Base-by-base conservation (phyloP, 2,888 invertebrate genomes). In the Macaria notata region DNA sequence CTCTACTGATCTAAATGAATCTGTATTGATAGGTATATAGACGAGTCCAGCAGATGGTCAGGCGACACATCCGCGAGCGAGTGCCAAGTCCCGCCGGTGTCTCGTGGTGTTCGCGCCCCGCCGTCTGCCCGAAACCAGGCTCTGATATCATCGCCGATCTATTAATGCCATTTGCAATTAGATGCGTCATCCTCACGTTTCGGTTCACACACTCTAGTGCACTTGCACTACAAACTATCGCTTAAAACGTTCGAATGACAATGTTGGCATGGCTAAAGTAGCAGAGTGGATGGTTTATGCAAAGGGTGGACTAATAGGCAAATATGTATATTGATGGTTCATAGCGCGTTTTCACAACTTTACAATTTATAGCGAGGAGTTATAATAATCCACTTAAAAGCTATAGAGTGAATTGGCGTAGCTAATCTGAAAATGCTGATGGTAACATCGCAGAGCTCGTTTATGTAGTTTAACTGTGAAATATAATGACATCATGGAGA, bases 31-130 rank as follows among this genome's bases (percentile, higher is more conserved):
- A 4, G n/a, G 31, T 6, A 29, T 9, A n/a, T 9, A 4, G 9
- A 42, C 4, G 8, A 42, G 9, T 9, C 4, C 9, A n/a, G 42
- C 9, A 9, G 4, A 8, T 42, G 42, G 41, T 36, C 41, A 19
- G 33, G 64, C 62, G 68, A 64, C 65, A 71, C 70, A 72, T 75
- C 76, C 70, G 75, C 58, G 65, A 54, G 60, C 44, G 61, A 60
- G 54, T 76, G 80, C 78, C 78, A 78, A 41, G 41, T 41, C 8
- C 41, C 41, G 60, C 66, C 62, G 41, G 61, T 61, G 65, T 63
- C 63, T 62, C 64, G 67, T 61, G 64, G 66, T 78, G 74, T 74
- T 73, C 73, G 72, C 79, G 81, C 79, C 81, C 71, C 60, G 76
- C 81, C 80, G 81, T 81, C 81, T 81, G 79, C 49, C 53, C 62